Conservation (phyloP, 1,140 invertebrate genomes). For the Phthorimaea operculella region DNA sequence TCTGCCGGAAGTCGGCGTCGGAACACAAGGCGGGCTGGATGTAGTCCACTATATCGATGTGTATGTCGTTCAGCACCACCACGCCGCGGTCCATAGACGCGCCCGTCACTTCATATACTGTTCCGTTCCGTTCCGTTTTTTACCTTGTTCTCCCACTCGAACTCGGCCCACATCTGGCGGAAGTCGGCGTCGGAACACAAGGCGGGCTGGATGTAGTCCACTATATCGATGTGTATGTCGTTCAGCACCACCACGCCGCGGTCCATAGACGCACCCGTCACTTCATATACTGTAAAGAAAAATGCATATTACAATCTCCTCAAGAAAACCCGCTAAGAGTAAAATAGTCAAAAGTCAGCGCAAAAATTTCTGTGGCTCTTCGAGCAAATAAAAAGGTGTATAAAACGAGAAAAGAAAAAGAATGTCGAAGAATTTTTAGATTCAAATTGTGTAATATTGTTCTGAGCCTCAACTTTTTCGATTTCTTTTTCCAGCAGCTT, state of each 20-base stretch:
- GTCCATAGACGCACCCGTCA: slow-evolving; percentile 92
- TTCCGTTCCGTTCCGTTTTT: too few species aligned
- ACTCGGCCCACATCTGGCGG: slow-evolving; percentile 99
- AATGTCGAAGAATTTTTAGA: too few species aligned
- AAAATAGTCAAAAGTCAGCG: too few species aligned
- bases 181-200: slow-evolving; percentile 95
- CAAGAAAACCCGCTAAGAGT: too few species aligned
- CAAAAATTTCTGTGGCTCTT: too few species aligned
- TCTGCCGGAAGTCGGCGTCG: slow-evolving; percentile 95
- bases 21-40: slow-evolving; percentile 97
- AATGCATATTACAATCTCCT: too few species aligned
- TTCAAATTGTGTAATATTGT: too few species aligned
- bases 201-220: slow-evolving; percentile 99
- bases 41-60: slow-evolving; percentile 99
- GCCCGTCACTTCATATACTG: slow-evolving; percentile 94
- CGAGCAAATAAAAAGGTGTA: too few species aligned
- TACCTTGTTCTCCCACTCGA: slow-evolving; percentile 99
- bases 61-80: slow-evolving; percentile 98
- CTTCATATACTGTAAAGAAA: slow-evolving; percentile 82
- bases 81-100: slow-evolving; percentile 95
- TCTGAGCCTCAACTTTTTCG: too few species aligned
- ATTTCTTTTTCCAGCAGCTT: too few species aligned
- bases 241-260: slow-evolving; percentile 98
- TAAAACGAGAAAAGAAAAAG: too few species aligned
- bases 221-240: slow-evolving; percentile 99